Evolutionary conservation across 2,888 invertebrate species (phyloP).

Genomic region (Dendrolimus pini): DNA sequence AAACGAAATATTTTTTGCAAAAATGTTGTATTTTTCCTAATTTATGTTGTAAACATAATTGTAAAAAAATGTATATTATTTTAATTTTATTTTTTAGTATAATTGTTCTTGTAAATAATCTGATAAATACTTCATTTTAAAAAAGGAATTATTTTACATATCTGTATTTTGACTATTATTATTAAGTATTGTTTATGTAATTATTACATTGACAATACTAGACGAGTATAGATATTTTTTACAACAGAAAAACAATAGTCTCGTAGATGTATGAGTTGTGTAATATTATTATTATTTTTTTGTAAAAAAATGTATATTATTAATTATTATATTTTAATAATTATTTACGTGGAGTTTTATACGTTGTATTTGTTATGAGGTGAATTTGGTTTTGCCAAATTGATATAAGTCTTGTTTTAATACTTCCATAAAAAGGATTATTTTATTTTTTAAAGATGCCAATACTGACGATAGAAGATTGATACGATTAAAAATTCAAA

Average conservation of each 20-base stretch:
- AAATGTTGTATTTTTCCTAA: conserved; percentile 23
- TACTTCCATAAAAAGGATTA: conserved; percentile 67
- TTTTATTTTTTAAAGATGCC: conserved; percentile 72
- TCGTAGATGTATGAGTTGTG: conserved; percentile 40
- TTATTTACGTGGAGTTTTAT: conserved; percentile 60
- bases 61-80: conserved; percentile 62
- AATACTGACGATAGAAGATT: conserved; percentile 54
- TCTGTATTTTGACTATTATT: conserved; percentile 44
- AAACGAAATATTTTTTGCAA: conserved; percentile 4
- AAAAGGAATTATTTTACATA: conserved; percentile 48
- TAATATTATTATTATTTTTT: conserved; percentile 60
- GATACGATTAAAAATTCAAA: conserved; percentile 67
- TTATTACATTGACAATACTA: conserved; percentile 45
- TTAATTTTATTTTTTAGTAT: conserved; percentile 38
- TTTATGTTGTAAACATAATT: conserved; percentile 29
- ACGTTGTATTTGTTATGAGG: conserved; percentile 61
- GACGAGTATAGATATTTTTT: conserved; percentile 59
- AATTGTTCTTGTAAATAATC: conserved; percentile 55
- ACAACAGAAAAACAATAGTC: conserved; percentile 48
- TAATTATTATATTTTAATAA: conserved; percentile 58
- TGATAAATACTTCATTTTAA: conserved; percentile 38
- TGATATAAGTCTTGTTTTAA: conserved; percentile 68
- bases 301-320: conserved; percentile 74
- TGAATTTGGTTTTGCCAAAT: conserved; percentile 73
- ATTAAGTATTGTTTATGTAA: conserved; percentile 39